A percentile compares a stretch with the other conserved stretches of the same genome.
Conservation (phyloP, 2,888 invertebrate genomes). For the Eristalinus sepulchralis region DNA sequence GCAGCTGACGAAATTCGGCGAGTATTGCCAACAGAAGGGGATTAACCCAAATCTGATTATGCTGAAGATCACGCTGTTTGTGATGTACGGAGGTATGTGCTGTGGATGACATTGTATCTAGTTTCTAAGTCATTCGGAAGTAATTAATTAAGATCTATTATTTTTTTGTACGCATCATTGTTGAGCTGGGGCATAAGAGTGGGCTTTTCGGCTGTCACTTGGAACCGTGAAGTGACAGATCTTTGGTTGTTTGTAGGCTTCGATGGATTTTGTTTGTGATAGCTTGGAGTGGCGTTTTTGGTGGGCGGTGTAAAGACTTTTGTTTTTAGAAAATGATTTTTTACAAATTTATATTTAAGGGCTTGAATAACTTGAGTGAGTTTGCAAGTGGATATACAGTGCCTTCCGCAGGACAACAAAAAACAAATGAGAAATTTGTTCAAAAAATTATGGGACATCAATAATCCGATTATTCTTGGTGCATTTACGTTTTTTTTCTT, state of each 20-base stretch:
- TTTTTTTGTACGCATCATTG: neutral
- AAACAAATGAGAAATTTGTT: no score
- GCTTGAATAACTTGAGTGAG: no score
- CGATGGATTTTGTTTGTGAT: neutral
- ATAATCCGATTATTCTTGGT: no score
- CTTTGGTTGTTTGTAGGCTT: neutral
- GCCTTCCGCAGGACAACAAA: no score
- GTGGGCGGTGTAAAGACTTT: no score
- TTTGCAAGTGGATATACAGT: no score
- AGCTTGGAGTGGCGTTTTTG: no score
- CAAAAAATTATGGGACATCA: no score
- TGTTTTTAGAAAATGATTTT: no score
- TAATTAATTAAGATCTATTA: constrained; percentile 43
- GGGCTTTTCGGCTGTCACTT: neutral
- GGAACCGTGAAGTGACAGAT: neutral
- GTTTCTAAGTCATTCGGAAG: constrained; percentile 33
- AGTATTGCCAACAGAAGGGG: constrained; percentile 82
- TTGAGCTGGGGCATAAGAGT: neutral
- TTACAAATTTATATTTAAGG: no score
- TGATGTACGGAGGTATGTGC: constrained; percentile 89
- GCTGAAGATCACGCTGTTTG: constrained; percentile 90
- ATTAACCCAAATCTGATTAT: constrained; percentile 90
- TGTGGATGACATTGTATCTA: neutral
- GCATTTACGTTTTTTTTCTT: no score
- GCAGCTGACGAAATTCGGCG: constrained; percentile 77